These are phyloP conservation scores for Agrotis exclamationis DNA, from an alignment of 2,888 invertebrate genomes.

Conservation along the genomic window DNA sequence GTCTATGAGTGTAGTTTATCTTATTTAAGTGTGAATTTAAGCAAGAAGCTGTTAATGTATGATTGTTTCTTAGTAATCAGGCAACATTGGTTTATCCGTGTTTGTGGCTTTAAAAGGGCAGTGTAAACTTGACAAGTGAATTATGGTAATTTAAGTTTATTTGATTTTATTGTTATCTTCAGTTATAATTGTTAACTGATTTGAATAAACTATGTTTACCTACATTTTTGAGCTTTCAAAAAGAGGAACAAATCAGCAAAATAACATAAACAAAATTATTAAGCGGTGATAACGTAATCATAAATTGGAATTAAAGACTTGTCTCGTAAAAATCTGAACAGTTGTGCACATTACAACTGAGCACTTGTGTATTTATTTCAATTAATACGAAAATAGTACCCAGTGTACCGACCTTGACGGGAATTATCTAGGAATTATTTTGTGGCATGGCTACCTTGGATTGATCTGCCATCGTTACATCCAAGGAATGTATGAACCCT, in stretches of 20 bases:
- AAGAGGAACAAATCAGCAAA: too few relatives aligned
- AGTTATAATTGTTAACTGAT: background rate
- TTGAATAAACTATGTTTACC: background rate
- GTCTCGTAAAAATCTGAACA: slow-evolving; percentile 41
- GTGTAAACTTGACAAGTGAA: background rate
- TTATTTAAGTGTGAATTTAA: slow-evolving; percentile 55
- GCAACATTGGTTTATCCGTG: slow-evolving; percentile 18
- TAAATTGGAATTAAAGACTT: background rate
- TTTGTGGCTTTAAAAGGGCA: slow-evolving; percentile 3
- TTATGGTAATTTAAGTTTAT: background rate
- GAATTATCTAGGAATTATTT: slow-evolving; percentile 61
- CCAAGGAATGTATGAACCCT: slow-evolving; percentile 20
- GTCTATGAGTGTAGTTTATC: slow-evolving; percentile 33
- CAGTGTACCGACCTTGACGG: slow-evolving; percentile 66
- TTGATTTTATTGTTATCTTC: slow-evolving; percentile 8
- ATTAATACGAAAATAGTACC: slow-evolving; percentile 73
- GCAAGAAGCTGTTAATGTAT: slow-evolving; percentile 52
- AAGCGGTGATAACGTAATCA: too few relatives aligned
- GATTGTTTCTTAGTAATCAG: slow-evolving; percentile 50
- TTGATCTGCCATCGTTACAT: slow-evolving; percentile 20
- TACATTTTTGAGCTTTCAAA: background rate
- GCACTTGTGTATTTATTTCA: slow-evolving; percentile 73
- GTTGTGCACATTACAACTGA: slow-evolving; percentile 56
- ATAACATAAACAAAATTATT: too few relatives aligned
- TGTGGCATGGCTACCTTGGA: slow-evolving; percentile 54